Base-by-base conservation (phyloP, 2,797 vertebrate species). In the Helarctos malayanus region DNA sequence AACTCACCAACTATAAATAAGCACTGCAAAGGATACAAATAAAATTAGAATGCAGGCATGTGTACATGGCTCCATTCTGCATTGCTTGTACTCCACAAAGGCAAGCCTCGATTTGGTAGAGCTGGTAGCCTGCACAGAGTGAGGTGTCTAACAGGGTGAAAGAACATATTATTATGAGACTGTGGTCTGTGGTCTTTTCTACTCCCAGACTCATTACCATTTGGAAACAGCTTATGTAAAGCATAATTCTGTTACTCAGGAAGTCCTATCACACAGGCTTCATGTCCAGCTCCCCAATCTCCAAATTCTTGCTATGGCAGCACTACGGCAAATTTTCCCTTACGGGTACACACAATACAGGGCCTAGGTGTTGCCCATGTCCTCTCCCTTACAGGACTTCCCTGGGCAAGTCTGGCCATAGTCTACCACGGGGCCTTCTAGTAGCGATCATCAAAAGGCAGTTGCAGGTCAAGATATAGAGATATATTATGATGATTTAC, bases 191-290 rank as follows among this genome's bases (percentile, higher is more conserved):
- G 97, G 9, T 38, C 56, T 56, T 94, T 57, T 59, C 41, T 80
- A 89, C 35, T 85, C n/a, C 21, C 8, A 41, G 27, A 11, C 59
- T 82, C 19, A 73, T 47, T 49, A 65, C 9, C 41, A 89, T 84
- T 96, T 65, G 57, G 68, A 95, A 92, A 73, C 13, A 68, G 25
- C 29, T 73, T 95, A 41, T 73, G 38, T 76, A 95, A 95, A 88
- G 49, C 47, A 94, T 91, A 80, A 91, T 71, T 91, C 27, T 93
- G n/a, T 63, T 93, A 57, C 52, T 75, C 7, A 69, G 41, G 32
- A 92, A 79, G 45, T 69, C n/a, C 71, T 73, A 18, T 80, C 25
- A 61, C 2, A 6, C 29, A 92, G n/a, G 23, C 15, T 95, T 82
- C 87, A 82, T 56, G 27, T 38, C 52, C 13, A 89, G 54, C 16